Conservation (phyloP, 2,888 invertebrate species). For the Eupithecia insigniata region DNA sequence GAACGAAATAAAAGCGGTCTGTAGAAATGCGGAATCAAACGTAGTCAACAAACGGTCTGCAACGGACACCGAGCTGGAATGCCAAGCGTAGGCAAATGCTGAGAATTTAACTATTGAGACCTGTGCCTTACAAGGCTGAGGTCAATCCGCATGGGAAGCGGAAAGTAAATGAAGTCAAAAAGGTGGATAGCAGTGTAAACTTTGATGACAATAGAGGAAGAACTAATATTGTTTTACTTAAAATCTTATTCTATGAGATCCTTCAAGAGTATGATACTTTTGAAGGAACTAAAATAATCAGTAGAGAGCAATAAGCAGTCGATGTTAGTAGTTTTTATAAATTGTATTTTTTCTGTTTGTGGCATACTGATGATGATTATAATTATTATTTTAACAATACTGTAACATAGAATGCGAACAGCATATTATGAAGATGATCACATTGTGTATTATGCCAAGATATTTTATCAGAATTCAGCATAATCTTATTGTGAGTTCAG, state of each 20-base stretch:
- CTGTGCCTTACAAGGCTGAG: constrained; percentile 17
- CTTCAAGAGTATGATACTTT: not conserved
- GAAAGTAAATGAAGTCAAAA: not conserved
- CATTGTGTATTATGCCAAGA: not conserved
- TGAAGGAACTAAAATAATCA: not conserved
- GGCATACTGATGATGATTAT: not conserved
- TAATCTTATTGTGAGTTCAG: not conserved
- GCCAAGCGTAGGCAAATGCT: constrained; percentile 42
- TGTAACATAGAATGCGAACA: not conserved
- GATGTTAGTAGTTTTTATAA: not conserved
- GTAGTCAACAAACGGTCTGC: constrained; percentile 36
- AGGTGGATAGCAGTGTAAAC: not conserved
- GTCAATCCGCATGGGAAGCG: constrained; percentile 20
- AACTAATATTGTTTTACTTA: not conserved
- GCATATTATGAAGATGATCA: not conserved
- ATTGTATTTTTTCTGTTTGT: not conserved
- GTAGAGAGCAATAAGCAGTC: not conserved
- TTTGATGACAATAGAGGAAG: not conserved
- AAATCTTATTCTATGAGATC: no score
- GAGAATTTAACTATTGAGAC: constrained; percentile 32
- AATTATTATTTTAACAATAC: not conserved
- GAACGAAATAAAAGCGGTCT: constrained; percentile 26
- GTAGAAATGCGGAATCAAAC: constrained; percentile 34
- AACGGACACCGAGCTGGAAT: constrained; percentile 36
- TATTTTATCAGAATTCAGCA: not conserved